Conservation (phyloP, 2,888 invertebrate genomes). For the Exocentrus adspersus region DNA sequence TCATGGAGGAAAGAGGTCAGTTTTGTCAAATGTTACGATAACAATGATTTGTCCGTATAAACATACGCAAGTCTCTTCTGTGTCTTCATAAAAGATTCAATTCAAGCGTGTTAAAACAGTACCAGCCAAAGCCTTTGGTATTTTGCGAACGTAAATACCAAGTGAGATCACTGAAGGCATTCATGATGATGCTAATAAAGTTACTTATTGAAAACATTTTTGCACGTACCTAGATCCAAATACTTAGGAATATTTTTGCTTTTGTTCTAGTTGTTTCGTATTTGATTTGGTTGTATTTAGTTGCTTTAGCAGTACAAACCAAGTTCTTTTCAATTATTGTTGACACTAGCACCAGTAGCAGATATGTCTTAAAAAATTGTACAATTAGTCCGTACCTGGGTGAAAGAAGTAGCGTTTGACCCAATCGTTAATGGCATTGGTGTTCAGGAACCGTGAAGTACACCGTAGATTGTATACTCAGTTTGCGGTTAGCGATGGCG, state of each 20-base stretch:
- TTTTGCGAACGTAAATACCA: no score
- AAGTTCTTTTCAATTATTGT: background rate
- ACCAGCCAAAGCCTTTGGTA: no score
- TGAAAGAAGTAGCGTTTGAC: conserved; percentile 17
- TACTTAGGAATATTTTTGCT: no score
- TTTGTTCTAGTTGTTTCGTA: no score
- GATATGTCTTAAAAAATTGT: background rate
- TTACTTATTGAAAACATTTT: no score
- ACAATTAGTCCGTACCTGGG: background rate
- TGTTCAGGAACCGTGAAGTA: conserved; percentile 52
- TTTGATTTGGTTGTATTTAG: no score
- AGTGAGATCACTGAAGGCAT: no score
- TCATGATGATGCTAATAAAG: no score
- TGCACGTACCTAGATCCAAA: no score
- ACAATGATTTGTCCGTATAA: background rate
- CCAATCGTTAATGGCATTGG: conserved; percentile 50
- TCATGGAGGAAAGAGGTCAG: conserved; percentile 56
- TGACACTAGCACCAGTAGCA: background rate
- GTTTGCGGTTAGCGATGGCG: conserved; percentile 50
- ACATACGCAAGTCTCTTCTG: background rate
- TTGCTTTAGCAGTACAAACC: no score
- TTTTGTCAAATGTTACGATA: background rate
- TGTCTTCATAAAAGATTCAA: no score
- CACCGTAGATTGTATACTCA: conserved; percentile 52
- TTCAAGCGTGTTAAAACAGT: no score